A percentile compares a stretch with the other conserved stretches of the same genome.
These are phyloP conservation scores for Rotaria sp. DNA, from an alignment of 2,888 invertebrate species.

Conservation along the genomic window DNA sequence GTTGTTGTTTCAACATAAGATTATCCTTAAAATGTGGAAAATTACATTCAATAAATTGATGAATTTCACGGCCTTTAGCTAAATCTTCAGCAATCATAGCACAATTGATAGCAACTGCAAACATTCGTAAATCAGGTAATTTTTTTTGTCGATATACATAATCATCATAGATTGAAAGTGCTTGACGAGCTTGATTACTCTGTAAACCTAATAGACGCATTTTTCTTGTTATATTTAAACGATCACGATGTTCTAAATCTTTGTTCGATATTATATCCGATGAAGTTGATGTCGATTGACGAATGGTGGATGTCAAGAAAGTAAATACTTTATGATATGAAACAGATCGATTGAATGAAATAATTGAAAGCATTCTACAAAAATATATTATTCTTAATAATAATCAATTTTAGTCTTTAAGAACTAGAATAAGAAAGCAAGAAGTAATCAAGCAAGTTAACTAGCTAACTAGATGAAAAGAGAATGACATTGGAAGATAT, in stretches of 20 bases:
- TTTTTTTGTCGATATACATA: background rate
- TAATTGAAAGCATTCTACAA: background rate
- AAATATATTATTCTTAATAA: too few relatives aligned
- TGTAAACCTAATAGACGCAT: background rate
- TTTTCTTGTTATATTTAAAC: background rate
- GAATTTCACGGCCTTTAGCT: background rate
- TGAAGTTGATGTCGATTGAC: background rate
- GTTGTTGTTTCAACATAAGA: background rate
- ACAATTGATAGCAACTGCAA: background rate
- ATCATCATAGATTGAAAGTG: background rate
- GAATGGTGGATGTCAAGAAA: background rate
- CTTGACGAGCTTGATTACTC: background rate
- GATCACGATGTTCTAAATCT: background rate
- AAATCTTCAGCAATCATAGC: background rate
- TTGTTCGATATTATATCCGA: background rate
- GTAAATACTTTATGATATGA: background rate
- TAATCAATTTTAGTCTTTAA: too few relatives aligned
- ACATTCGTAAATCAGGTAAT: background rate
- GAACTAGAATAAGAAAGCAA: too few relatives aligned
- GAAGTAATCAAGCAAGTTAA: too few relatives aligned
- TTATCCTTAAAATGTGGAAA: background rate
- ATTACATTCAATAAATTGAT: background rate
- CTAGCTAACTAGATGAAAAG: too few relatives aligned
- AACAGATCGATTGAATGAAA: background rate
- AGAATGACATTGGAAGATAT: background rate